Evolutionary conservation across 2,888 invertebrate species (phyloP), one percentile per base, ranked within the genome.

Genomic region (Lycocerus yunnanus): DNA sequence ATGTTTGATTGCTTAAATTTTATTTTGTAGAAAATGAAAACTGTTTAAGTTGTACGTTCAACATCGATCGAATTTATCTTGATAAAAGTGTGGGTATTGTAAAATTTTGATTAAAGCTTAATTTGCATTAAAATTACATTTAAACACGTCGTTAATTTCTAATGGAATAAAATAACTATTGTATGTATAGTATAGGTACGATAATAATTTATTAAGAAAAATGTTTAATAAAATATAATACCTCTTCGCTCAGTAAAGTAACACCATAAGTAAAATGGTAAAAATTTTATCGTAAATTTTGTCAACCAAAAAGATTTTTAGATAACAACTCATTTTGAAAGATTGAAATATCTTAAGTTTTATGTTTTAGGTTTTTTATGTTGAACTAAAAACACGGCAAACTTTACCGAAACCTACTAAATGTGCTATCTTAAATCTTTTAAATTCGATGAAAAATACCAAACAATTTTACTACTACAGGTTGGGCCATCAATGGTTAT

Each of bases 311-410:
- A 72, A 75, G 73, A 75, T 75, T 75, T 72, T 65, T 63, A 70
- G 75, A 75, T 75, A 75, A 75, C 72, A 72, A 68, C 69, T 20
- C 71, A 69, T 76, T 74, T 76, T 67, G 69, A 58, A 16, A 72
- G 74, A 76, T 76, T 76, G 74, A 76, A 76, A 74, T 72, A 72
- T 76, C 74, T 69, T 65, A 15, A 60, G 71, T 74, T 76, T 76
- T 76, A 76, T 74, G 76, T 67, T 72, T 60, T 58, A 60, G 43
- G 27, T 73, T 66, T 73, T 73, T 65, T 58, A 66, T 69, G 43
- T 43, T n/a, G 59, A 66, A 58, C 68, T 24, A 65, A 66, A 71
- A 70, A 66, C 61, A 63, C 61, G 20, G 61, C 20, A 63, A 63
- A 63, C 69, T 27, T 60, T 20, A 21, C 20, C 66, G 66, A 15